These are phyloP conservation scores for Cheilosia grossa DNA, from an alignment of 2,888 invertebrate species.

Conservation along the genomic window DNA sequence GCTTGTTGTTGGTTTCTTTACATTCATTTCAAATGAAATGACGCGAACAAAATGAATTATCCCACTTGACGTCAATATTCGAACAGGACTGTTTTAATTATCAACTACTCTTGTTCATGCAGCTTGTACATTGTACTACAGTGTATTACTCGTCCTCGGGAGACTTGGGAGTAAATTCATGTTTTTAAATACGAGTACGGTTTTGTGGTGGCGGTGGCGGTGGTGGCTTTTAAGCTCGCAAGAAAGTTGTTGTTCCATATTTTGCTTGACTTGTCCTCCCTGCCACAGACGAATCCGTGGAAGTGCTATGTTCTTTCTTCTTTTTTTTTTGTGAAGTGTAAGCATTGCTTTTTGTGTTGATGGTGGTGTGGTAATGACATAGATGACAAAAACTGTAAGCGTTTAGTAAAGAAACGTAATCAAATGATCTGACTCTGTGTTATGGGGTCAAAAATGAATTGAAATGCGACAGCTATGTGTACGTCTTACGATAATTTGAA, in stretches of 20 bases:
- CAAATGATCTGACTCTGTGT: not conserved
- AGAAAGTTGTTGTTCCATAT: conserved; percentile 17
- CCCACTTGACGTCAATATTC: conserved; percentile 20
- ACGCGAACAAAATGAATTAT: conserved; percentile 19
- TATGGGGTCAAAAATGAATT: conserved; percentile 1
- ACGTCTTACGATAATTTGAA: no score
- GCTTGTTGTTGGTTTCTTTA: conserved; percentile 2
- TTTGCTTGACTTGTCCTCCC: not conserved
- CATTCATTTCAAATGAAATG: conserved; percentile 5
- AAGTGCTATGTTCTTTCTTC: not conserved
- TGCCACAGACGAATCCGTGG: not conserved
- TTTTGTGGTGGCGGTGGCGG: conserved; percentile 1
- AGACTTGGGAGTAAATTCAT: conserved; percentile 45
- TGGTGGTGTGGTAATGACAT: not conserved
- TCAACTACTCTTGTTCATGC: not conserved
- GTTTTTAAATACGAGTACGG: conserved; percentile 21
- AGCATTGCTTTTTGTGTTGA: not conserved
- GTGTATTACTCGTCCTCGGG: not conserved
- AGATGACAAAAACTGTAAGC: not conserved
- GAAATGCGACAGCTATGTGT: not conserved
- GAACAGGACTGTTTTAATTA: conserved; percentile 9
- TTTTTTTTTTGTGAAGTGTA: not conserved
- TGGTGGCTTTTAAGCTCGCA: conserved; percentile 26
- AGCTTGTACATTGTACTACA: not conserved
- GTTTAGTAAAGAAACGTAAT: conserved; percentile 3